phyloP scores from a whole-genome alignment of 2,888 invertebrate genomes.

The Lasioglossum leucozonium region DNA sequence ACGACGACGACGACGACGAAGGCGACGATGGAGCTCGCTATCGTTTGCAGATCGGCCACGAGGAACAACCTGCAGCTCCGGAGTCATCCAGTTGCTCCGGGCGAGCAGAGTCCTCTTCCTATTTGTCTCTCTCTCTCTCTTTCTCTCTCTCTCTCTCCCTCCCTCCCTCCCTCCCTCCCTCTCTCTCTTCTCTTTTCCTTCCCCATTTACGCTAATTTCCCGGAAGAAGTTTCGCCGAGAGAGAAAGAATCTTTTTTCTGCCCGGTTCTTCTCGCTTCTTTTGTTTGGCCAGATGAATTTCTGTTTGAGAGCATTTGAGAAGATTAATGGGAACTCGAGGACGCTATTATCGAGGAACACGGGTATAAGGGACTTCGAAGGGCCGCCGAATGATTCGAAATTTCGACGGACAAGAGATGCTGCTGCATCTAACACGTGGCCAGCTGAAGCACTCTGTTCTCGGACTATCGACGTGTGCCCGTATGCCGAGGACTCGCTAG shows the following conservation, averaged over 20 bases:
- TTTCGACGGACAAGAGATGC: no score
- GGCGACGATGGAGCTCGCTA: conserved; percentile 80
- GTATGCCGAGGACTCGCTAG: no score
- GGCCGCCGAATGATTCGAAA: conserved; percentile 56
- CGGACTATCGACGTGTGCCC: no score
- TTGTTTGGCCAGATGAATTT: neutral
- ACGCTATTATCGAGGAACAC: conserved; percentile 75
- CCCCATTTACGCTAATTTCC: neutral
- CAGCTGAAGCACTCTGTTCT: no score
- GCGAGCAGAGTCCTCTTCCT: conserved; percentile 44
- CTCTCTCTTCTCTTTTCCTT: neutral
- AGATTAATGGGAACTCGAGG: neutral
- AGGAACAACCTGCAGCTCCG: conserved; percentile 81
- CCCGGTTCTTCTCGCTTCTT: neutral
- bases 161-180: no score
- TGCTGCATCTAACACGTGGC: no score
- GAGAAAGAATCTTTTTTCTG: neutral
- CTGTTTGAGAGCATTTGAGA: neutral
- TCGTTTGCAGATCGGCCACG: conserved; percentile 79
- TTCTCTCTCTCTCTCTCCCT: no score
- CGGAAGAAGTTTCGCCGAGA: neutral
- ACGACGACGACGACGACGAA: conserved; percentile 50
- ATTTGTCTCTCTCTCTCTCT: neutral
- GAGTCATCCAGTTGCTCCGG: conserved; percentile 80
- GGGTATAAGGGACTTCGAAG: conserved; percentile 28